Percentiles rank a stretch among this genome's conserved stretches.
Conservation (phyloP, 92 coral and sea anemone genomes). For the Epizoanthus ramosus region DNA sequence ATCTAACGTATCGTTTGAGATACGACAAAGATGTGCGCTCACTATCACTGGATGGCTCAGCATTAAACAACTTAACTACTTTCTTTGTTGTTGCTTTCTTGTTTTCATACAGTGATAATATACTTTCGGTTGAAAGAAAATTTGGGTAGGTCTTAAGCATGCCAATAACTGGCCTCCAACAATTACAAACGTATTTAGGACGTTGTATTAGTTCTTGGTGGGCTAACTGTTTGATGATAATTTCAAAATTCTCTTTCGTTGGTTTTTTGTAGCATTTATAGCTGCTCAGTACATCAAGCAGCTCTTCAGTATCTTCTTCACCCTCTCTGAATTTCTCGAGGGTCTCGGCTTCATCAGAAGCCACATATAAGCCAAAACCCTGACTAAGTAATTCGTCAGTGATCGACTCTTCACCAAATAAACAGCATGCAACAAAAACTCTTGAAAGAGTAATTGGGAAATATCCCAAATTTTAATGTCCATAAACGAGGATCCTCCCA, state of each 20-base stretch:
- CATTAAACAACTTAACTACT: no score
- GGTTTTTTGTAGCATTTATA: conserved; percentile 37
- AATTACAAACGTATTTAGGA: conserved; percentile 41
- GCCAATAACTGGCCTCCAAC: conserved; percentile 23
- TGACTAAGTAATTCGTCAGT: conserved; percentile 4
- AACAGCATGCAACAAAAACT: conserved; percentile 18
- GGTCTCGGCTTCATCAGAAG: conserved; percentile 28
- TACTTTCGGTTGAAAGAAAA: neutral
- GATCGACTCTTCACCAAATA: conserved; percentile 18
- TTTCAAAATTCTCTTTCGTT: conserved; percentile 26
- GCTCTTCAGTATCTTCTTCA: conserved; percentile 33
- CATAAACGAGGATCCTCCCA: conserved; percentile 16
- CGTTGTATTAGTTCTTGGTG: conserved; percentile 41
- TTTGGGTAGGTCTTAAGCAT: neutral
- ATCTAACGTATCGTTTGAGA: no score
- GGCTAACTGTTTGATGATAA: conserved; percentile 27
- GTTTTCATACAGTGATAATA: no score
- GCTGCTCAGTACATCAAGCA: conserved; percentile 32
- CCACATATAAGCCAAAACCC: conserved; percentile 3
- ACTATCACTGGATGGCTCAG: no score
- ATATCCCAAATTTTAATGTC: neutral
- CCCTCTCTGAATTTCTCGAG: neutral
- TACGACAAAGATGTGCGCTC: no score
- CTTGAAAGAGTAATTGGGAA: conserved; percentile 18
- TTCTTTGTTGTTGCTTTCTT: no score